phyloP scores from a whole-genome alignment of 2,888 invertebrate species.

The Agriopis leucophaearia region DNA sequence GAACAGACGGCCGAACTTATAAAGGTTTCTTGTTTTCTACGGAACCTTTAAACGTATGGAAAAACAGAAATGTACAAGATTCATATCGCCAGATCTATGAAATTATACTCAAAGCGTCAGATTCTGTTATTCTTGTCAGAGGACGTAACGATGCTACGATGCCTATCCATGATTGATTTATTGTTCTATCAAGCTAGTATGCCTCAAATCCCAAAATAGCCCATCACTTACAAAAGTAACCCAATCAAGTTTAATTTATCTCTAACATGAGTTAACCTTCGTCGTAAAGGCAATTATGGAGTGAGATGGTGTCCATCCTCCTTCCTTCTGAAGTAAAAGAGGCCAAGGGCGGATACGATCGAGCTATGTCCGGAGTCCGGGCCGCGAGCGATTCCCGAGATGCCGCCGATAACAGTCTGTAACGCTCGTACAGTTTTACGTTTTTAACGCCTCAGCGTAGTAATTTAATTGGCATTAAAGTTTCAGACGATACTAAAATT shows the following conservation, averaged over 20 bases:
- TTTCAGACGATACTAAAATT: neutral
- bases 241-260: constrained; percentile 35
- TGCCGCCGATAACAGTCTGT: constrained; percentile 12
- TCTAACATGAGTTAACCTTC: constrained; percentile 28
- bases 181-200: neutral
- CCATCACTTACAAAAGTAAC: constrained; percentile 2
- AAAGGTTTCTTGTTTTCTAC: too few species aligned
- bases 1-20: too few species aligned
- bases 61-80: too few species aligned
- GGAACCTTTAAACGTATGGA: too few species aligned
- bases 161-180: too few species aligned
- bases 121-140: too few species aligned
- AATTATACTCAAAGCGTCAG: too few species aligned
- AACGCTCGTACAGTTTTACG: constrained; percentile 6
- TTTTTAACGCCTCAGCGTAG: neutral
- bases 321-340: constrained; percentile 37
- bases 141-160: too few species aligned
- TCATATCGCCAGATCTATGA: too few species aligned
- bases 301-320: constrained; percentile 36
- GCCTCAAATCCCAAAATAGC: constrained; percentile 2
- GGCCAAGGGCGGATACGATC: constrained; percentile 39
- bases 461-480: too few species aligned
- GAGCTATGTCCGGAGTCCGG: constrained; percentile 33
- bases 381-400: constrained; percentile 27
- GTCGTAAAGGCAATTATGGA: constrained; percentile 18